phyloP scores from a whole-genome alignment of 2,888 invertebrate genomes.

The Dusona sp. region DNA sequence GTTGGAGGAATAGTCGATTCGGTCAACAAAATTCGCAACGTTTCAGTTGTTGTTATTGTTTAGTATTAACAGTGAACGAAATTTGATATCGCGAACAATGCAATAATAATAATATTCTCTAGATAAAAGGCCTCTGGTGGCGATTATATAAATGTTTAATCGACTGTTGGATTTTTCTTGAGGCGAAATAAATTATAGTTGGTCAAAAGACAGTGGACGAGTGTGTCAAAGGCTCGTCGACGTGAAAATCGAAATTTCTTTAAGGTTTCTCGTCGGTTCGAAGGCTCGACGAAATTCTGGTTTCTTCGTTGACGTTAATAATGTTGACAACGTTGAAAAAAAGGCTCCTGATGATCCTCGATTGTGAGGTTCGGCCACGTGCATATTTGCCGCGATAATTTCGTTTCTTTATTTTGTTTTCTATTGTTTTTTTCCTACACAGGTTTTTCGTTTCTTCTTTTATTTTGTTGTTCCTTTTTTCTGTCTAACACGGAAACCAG shows the following conservation, averaged over 20 bases:
- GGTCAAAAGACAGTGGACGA: slow-evolving; percentile 61
- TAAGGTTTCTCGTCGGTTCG: slow-evolving; percentile 22
- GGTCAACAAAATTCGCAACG: slow-evolving; percentile 2
- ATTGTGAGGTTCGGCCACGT: slow-evolving; percentile 73
- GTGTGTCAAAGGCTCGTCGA: slow-evolving; percentile 76
- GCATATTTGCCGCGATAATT: slow-evolving; percentile 75
- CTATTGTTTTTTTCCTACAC: not conserved
- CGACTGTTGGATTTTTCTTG: slow-evolving; percentile 1
- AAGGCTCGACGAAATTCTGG: slow-evolving; percentile 21
- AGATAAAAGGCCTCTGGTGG: slow-evolving; percentile 61
- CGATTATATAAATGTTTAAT: slow-evolving; percentile 24
- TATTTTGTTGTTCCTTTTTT: not conserved
- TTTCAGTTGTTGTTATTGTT: not conserved
- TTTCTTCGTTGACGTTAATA: slow-evolving; percentile 61
- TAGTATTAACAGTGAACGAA: slow-evolving; percentile 48
- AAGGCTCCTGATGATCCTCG: slow-evolving; percentile 67
- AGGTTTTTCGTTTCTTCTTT: not conserved
- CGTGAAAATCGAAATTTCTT: slow-evolving; percentile 45
- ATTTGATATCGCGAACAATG: slow-evolving; percentile 10
- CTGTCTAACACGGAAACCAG: not conserved
- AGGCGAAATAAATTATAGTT: not conserved
- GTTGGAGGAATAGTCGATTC: not conserved
- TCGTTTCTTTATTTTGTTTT: slow-evolving; percentile 20
- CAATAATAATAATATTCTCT: not conserved
- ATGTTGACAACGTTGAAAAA: slow-evolving; percentile 50